Conservation (phyloP, 1,140 invertebrate species). For the Maniola jurtina region DNA sequence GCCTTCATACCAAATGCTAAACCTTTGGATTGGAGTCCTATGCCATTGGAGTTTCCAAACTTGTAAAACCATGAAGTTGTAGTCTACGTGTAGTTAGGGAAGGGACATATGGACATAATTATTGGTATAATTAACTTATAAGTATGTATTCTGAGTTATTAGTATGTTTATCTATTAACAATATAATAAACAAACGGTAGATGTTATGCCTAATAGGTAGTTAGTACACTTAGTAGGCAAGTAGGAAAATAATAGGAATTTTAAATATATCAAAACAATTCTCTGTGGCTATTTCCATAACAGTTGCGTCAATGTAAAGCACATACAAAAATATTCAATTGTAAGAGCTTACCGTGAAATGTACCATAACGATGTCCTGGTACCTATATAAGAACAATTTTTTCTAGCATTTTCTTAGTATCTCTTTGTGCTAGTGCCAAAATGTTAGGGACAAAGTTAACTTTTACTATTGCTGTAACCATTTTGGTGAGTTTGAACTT, state of each 20-base stretch:
- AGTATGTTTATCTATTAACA: no score
- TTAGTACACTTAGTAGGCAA: not conserved
- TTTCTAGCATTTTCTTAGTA: not conserved
- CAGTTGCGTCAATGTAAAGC: not conserved
- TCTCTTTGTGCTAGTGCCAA: not conserved
- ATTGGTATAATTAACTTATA: no score
- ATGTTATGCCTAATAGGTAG: no score
- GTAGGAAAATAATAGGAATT: not conserved
- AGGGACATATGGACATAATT: no score
- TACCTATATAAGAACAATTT: slow-evolving; percentile 22
- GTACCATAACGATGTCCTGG: slow-evolving; percentile 9
- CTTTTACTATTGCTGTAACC: not conserved
- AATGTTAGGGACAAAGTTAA: slow-evolving; percentile 8
- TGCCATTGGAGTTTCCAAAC: no score
- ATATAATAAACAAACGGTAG: no score
- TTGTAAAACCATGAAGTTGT: no score
- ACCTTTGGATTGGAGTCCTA: no score
- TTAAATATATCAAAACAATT: not conserved
- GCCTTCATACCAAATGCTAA: no score
- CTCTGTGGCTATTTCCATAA: not conserved
- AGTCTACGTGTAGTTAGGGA: no score
- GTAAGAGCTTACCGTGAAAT: slow-evolving; percentile 21
- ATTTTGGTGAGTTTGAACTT: not conserved
- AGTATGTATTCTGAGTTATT: no score
- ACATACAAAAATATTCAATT: slow-evolving; percentile 16